Conservation (phyloP, 2,888 invertebrate species). For the Boloria euphrosyne region DNA sequence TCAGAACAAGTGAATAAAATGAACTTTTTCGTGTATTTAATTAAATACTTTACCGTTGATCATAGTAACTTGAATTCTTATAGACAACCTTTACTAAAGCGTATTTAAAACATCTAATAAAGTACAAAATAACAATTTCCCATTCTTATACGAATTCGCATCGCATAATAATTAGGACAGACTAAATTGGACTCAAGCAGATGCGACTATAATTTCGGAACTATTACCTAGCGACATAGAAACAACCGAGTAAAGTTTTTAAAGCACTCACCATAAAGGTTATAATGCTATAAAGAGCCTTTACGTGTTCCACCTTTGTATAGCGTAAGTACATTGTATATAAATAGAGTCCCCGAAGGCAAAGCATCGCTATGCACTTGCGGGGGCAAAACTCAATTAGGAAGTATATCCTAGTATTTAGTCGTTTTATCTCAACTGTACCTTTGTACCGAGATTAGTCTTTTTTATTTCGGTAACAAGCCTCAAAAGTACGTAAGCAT, state of each 20-base stretch:
- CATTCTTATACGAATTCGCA: conserved; percentile 26
- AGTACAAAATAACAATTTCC: conserved; percentile 4
- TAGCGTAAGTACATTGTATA: conserved; percentile 40
- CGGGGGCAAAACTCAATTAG: conserved; percentile 61
- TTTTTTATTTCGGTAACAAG: conserved; percentile 21
- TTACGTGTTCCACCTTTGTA: conserved; percentile 29
- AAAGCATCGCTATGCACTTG: conserved; percentile 45
- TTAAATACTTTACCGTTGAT: background rate
- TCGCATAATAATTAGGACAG: conserved; percentile 34
- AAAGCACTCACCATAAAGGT: conserved; percentile 26
- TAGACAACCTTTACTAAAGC: background rate
- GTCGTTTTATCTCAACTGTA: conserved; percentile 32
- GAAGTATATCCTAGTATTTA: conserved; percentile 53
- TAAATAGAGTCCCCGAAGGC: conserved; percentile 43
- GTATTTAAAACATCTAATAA: conserved; percentile 9
- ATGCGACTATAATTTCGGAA: conserved; percentile 23
- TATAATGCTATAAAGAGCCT: conserved; percentile 30
- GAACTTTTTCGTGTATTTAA: too few species aligned
- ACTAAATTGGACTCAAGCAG: conserved; percentile 31
- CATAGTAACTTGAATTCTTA: background rate
- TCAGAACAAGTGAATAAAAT: too few species aligned
- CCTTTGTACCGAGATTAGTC: background rate
- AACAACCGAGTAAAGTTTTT: conserved; percentile 31
- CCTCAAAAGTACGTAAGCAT: too few species aligned
- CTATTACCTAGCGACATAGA: conserved; percentile 24